phyloP scores from a whole-genome alignment of 2,113 vertebrate genomes.

The Neofelis nebulosa region DNA sequence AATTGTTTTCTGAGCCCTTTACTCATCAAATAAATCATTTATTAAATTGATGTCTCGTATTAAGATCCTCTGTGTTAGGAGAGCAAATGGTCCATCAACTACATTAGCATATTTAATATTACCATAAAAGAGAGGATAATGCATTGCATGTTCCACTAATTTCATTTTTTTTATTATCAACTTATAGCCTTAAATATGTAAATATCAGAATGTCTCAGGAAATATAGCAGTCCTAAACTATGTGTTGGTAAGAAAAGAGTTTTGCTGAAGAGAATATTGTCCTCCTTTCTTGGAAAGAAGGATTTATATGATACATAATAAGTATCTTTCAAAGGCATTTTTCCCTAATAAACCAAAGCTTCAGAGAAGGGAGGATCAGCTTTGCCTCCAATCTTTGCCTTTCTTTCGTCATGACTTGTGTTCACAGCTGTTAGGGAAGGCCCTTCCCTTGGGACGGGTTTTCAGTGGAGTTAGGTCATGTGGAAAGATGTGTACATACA shows the following conservation, averaged over 20 bases:
- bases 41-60: slow-evolving; percentile 30
- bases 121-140: not conserved
- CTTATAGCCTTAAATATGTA: slow-evolving; percentile 44
- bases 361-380: not conserved
- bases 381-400: not conserved
- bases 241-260: not conserved
- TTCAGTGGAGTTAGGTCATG: slow-evolving; percentile 62
- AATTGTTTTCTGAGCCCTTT: slow-evolving; percentile 13
- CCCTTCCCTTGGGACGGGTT: slow-evolving; percentile 52
- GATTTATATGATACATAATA: not conserved
- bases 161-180: slow-evolving; percentile 43
- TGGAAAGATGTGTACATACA: slow-evolving; percentile 61
- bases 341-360: not conserved
- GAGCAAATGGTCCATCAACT: not conserved
- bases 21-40: slow-evolving; percentile 39
- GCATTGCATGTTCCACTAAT: slow-evolving; percentile 12
- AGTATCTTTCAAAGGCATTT: not conserved
- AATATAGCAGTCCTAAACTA: not conserved
- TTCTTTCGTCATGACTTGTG: slow-evolving; percentile 49
- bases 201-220: slow-evolving; percentile 45
- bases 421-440: slow-evolving; percentile 14
- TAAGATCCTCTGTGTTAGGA: slow-evolving; percentile 19
- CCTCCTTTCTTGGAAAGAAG: not conserved
- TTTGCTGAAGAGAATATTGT: not conserved
- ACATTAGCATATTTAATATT: slow-evolving; percentile 54